Evolutionary conservation across 1,140 invertebrate genomes (phyloP).

Genomic region (Plutomurus gul): DNA sequence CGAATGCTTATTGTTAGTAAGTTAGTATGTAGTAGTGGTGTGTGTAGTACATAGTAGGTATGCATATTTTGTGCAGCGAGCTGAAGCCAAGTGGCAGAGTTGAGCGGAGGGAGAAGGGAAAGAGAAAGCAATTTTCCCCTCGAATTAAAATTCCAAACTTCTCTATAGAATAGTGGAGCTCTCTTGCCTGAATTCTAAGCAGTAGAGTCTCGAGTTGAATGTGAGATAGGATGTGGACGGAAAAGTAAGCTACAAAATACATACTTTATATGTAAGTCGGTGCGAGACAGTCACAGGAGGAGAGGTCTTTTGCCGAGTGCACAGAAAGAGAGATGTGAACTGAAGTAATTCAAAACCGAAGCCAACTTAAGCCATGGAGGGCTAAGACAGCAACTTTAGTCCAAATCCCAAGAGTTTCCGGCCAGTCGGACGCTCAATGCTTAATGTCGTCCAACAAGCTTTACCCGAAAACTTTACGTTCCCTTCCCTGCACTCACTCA

Average conservation of each 20-base stretch:
- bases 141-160: slow-evolving; percentile 46
- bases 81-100: too few relatives aligned
- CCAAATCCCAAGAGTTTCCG: slow-evolving; percentile 29
- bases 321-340: slow-evolving; percentile 18
- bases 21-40: too few relatives aligned
- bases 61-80: too few relatives aligned
- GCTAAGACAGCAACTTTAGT: slow-evolving; percentile 12
- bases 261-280: not conserved
- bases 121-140: slow-evolving; percentile 16
- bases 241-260: not conserved
- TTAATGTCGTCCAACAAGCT: slow-evolving; percentile 20
- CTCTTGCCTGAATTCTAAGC: slow-evolving; percentile 33
- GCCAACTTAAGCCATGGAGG: slow-evolving; percentile 19
- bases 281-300: not conserved
- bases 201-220: not conserved
- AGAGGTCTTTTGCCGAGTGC: not conserved
- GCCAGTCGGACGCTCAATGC: slow-evolving; percentile 6
- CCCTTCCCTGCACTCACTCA: too few relatives aligned
- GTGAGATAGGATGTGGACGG: not conserved
- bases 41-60: too few relatives aligned
- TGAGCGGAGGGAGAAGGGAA: not conserved
- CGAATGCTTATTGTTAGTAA: too few relatives aligned
- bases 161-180: slow-evolving; percentile 7
- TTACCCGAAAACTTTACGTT: slow-evolving; percentile 6
- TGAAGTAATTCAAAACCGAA: slow-evolving; percentile 6